Percentiles rank a stretch among this genome's conserved stretches.
Conservation (phyloP, 2,888 invertebrate species). For the Homarus gammarus region DNA sequence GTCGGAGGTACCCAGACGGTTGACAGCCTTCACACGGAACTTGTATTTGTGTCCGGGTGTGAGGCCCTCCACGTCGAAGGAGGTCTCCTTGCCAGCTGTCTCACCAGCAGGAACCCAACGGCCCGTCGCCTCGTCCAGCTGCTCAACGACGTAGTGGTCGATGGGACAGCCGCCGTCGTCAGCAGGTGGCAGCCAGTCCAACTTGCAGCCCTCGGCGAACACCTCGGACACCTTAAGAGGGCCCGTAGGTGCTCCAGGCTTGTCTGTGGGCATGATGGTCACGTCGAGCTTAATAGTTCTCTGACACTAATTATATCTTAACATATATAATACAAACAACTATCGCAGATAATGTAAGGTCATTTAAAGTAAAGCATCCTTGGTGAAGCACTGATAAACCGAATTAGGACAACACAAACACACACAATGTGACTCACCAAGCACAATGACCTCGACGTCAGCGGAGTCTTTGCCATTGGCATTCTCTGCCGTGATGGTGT, state of each 20-base stretch:
- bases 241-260: constrained; percentile 93
- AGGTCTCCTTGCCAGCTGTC: constrained; percentile 90
- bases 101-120: constrained; percentile 96
- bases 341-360: too few species aligned
- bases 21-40: constrained; percentile 97
- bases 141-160: constrained; percentile 96
- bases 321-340: too few species aligned
- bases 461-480: constrained; percentile 95
- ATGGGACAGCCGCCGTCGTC: constrained; percentile 97
- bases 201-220: constrained; percentile 91
- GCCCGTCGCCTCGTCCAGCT: constrained; percentile 93
- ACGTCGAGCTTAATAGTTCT: too few species aligned
- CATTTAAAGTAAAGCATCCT: too few species aligned
- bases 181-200: constrained; percentile 94
- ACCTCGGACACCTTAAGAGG: constrained; percentile 94
- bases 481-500: constrained; percentile 95
- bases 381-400: too few species aligned
- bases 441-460: constrained; percentile 92
- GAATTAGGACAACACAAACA: background rate
- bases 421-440: constrained; percentile 79
- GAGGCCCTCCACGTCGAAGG: constrained; percentile 89
- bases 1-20: constrained; percentile 97
- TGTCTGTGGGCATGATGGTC: constrained; percentile 85
- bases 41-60: constrained; percentile 97
- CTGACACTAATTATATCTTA: background rate